Conservation (phyloP, 2,113 vertebrate species). For the Athene cunicularia region DNA sequence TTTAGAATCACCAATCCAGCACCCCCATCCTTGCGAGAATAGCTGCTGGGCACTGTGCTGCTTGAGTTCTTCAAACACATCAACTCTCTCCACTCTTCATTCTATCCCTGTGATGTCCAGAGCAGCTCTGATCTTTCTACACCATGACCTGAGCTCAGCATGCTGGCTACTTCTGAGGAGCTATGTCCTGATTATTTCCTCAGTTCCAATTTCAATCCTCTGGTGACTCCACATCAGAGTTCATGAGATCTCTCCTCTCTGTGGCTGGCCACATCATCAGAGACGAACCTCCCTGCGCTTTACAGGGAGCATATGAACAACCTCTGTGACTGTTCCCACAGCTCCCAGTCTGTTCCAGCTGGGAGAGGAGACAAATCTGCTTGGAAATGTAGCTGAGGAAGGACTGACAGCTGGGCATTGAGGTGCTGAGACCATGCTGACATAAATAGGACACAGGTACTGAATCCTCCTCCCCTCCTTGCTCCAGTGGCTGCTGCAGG, state of each 20-base stretch:
- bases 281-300: background rate
- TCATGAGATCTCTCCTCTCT: background rate
- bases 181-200: background rate
- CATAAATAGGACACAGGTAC: background rate
- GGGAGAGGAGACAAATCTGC: background rate
- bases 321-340: background rate
- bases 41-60: background rate
- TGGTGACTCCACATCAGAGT: background rate
- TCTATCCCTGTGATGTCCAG: background rate
- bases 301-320: background rate
- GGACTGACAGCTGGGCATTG: background rate
- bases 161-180: background rate
- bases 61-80: background rate
- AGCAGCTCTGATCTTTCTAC: background rate
- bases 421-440: background rate
- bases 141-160: background rate
- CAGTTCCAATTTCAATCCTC: background rate
- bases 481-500: background rate
- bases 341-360: background rate
- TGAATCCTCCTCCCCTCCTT: background rate
- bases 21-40: background rate
- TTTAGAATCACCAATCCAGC: background rate
- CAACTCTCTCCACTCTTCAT: background rate
- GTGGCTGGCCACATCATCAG: background rate
- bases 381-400: background rate